Conservation (phyloP, 2,888 invertebrate genomes). For the Salticus scenicus region DNA sequence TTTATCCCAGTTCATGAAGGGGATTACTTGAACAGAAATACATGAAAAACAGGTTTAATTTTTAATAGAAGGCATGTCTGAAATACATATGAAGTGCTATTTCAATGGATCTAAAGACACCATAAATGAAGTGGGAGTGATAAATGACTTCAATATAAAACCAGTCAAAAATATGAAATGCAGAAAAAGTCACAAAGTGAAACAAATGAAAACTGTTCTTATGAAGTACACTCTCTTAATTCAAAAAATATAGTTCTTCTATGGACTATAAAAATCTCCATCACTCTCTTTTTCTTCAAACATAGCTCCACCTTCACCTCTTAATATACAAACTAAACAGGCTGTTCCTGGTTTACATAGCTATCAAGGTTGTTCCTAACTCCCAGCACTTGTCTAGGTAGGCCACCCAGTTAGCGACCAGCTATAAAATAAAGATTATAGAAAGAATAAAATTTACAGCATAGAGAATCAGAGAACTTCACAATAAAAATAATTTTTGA, state of each 20-base stretch:
- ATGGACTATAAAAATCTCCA: background rate
- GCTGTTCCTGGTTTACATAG: too few relatives aligned
- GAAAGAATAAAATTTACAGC: too few relatives aligned
- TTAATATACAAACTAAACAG: too few relatives aligned
- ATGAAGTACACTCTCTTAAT: slow-evolving; percentile 27
- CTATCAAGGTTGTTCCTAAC: slow-evolving; percentile 64
- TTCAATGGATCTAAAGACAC: background rate
- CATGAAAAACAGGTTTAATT: too few relatives aligned
- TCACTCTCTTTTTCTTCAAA: background rate
- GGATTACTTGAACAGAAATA: too few relatives aligned
- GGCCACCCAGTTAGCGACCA: slow-evolving; percentile 68
- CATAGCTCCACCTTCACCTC: slow-evolving; percentile 46
- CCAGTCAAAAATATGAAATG: background rate
- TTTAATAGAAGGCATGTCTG: too few relatives aligned
- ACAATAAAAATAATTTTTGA: too few relatives aligned
- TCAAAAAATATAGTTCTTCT: background rate
- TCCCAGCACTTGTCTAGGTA: slow-evolving; percentile 63
- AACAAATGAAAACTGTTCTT: background rate
- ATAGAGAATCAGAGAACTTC: too few relatives aligned
- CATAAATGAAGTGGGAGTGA: background rate
- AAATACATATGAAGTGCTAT: too few relatives aligned
- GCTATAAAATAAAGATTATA: slow-evolving; percentile 30
- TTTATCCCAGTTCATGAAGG: too few relatives aligned
- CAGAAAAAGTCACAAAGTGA: slow-evolving; percentile 8
- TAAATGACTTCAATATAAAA: background rate